Evolutionary conservation across 1,140 invertebrate genomes (phyloP).

Genomic region (Panonychus citri): DNA sequence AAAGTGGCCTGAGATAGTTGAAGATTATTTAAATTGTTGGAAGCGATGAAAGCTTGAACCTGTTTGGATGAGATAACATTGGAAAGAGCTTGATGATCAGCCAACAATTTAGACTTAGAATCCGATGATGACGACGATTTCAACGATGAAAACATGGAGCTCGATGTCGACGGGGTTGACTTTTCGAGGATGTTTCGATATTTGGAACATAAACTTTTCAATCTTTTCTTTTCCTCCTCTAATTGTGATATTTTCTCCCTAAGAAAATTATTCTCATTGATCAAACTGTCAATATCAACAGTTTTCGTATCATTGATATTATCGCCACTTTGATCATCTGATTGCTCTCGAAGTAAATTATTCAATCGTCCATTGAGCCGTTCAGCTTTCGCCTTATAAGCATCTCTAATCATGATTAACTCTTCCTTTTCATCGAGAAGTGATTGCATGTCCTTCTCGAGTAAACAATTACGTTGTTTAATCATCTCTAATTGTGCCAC

Average conservation of each 20-base stretch:
- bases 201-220: constrained; percentile 24
- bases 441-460: constrained; percentile 43
- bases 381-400: constrained; percentile 60
- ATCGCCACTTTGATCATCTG: background rate
- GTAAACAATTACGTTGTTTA: constrained; percentile 21
- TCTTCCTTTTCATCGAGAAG: constrained; percentile 69
- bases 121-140: background rate
- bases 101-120: background rate
- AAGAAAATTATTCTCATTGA: constrained; percentile 29
- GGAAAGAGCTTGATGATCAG: background rate
- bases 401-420: constrained; percentile 48
- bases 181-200: constrained; percentile 27
- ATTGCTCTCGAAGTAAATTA: constrained; percentile 31
- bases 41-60: constrained; percentile 24
- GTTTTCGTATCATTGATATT: background rate
- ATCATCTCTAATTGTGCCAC: constrained; percentile 6
- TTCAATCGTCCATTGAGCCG: constrained; percentile 55
- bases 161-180: constrained; percentile 21
- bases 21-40: constrained; percentile 26
- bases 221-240: constrained; percentile 49
- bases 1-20: constrained; percentile 43
- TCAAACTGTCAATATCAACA: constrained; percentile 2
- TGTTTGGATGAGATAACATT: constrained; percentile 13
- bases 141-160: constrained; percentile 11
- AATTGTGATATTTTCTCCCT: constrained; percentile 53